Base-by-base conservation (phyloP, 2,888 invertebrate species). In the Isoperla grammatica region DNA sequence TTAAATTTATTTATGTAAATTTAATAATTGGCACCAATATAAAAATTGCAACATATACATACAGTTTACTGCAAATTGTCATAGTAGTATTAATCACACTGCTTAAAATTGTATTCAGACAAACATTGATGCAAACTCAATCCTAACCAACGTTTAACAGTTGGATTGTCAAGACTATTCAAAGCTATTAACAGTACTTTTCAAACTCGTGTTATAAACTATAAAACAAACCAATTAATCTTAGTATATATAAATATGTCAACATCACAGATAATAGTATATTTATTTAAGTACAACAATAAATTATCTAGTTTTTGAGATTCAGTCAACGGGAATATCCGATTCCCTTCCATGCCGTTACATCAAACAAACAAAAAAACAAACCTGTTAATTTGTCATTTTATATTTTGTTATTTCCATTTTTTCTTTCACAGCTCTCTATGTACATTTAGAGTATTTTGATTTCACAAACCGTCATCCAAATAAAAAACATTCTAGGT, bases 201-300 rank as follows among this genome's bases (percentile, higher is more conserved):
- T 29, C 29, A 29, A 29, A 29, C 29, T 6, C 29, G 29, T 29
- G 29, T 29, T 29, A 29, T 4, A 29, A 29, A 29, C 29, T 29
- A 29, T 29, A 29, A 29, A 29, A 29, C 29, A 29, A 29, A 29
- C 29, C 29, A 29, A 29, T 29, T 29, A 29, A 29, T 29, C 29
- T 29, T 29, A 29, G 29, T 29, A 29, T 29, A 29, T 29, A 29
- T 6, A 29, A 29, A 8, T 29, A 29, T 8, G 29, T 29, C 29
- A 29, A 59, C 42, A 59, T 55, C 59, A 59, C 59, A 59, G 43
- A 55, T 55, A 59, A 17, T 23, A 29, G 29, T 29, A 29, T 29
- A 29, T 29, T 46, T 46, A n/a, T 46, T 13, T 54, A 54, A 55
- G 59, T 59, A 59, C 54, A 59, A 59, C 35, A 39, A 54, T 29